A percentile compares a stretch with the other conserved stretches of the same genome.
These are phyloP conservation scores for Drosophila dunni DNA, from an alignment of 1,140 invertebrate genomes.

Conservation along the genomic window DNA sequence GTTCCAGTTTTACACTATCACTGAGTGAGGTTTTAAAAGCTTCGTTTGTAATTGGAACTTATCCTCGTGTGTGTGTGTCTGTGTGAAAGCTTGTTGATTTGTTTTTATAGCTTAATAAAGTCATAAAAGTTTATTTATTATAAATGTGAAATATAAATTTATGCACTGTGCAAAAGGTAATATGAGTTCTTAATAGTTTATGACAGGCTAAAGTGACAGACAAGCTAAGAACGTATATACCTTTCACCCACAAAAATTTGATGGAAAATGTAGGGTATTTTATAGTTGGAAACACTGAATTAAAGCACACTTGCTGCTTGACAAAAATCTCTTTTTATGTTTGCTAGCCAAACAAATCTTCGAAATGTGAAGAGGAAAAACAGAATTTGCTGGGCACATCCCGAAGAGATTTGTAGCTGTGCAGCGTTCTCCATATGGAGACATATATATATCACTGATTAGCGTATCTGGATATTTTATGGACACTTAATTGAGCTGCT, in stretches of 20 bases:
- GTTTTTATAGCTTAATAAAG: no score
- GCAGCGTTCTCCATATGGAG: conserved; percentile 8
- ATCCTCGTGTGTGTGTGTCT: no score
- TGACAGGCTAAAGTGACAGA: no score
- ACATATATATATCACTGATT: conserved; percentile 72
- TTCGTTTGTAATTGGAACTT: neutral
- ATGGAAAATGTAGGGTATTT: no score
- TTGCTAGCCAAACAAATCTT: neutral
- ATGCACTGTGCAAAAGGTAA: neutral
- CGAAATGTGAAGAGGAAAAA: conserved; percentile 8
- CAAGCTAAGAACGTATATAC: no score
- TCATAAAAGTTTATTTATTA: conserved; percentile 3
- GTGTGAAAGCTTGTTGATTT: no score
- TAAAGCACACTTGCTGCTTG: no score
- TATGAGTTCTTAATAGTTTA: no score
- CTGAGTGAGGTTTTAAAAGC: neutral
- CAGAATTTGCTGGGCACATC: conserved; percentile 34
- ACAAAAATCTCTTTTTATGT: neutral
- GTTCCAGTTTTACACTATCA: conserved; percentile 15
- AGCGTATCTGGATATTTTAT: conserved; percentile 81
- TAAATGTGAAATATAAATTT: neutral
- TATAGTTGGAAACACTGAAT: no score
- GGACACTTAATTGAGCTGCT: conserved; percentile 81
- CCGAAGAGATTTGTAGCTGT: conserved; percentile 28
- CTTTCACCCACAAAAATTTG: no score